These are phyloP conservation scores for Anas capensis DNA, from an alignment of 2,797 vertebrate species.

Conservation along the genomic window DNA sequence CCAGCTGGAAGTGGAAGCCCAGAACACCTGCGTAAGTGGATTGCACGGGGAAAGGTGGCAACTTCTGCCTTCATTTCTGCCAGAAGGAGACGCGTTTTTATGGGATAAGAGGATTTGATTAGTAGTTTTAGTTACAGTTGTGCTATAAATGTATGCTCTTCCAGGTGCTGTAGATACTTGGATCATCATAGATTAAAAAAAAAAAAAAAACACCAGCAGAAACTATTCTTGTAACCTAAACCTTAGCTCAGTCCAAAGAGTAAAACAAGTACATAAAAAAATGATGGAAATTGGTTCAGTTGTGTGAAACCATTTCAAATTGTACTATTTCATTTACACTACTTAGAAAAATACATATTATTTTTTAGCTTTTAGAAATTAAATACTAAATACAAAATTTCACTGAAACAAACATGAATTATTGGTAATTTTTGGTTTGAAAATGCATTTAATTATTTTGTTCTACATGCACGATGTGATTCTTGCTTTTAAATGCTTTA, in stretches of 20 bases:
- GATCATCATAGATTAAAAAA: not conserved
- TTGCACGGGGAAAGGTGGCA: not conserved
- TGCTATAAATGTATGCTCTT: not conserved
- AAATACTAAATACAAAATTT: not conserved
- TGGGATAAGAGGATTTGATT: not conserved
- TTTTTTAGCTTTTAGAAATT: not conserved
- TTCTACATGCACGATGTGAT: not conserved
- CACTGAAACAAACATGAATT: not conserved
- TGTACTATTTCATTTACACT: not conserved
- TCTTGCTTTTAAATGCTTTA: not conserved
- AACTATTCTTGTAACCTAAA: not conserved
- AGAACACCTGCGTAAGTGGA: not conserved
- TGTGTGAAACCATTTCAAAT: not conserved
- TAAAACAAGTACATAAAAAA: not conserved
- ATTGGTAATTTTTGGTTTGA: not conserved
- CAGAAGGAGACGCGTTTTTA: not conserved
- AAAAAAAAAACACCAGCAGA: not conserved
- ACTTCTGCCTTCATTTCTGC: not conserved
- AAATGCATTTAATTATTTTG: not conserved
- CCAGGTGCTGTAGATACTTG: not conserved
- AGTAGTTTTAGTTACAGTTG: not conserved
- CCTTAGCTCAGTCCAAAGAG: not conserved
- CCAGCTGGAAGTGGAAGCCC: not conserved
- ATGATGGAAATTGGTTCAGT: not conserved
- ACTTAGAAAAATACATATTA: rapidly evolving